These are phyloP conservation scores for Alexandromys oeconomus DNA, from an alignment of 2,797 vertebrate species.

Conservation along the genomic window DNA sequence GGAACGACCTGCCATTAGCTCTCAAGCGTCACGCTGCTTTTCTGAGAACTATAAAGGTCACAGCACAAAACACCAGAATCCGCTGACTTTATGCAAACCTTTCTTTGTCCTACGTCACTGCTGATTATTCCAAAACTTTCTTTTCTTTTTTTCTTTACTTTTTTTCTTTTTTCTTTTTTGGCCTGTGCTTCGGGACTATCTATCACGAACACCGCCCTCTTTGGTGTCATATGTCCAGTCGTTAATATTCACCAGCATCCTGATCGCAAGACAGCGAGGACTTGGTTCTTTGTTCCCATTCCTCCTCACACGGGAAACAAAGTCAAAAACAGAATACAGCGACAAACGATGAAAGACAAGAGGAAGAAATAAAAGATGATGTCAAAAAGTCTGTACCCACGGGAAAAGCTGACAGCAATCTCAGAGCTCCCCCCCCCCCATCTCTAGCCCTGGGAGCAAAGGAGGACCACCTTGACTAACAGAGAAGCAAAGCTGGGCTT, in stretches of 20 bases:
- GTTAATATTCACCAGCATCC: neutral
- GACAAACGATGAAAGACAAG: neutral
- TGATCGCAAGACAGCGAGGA: neutral
- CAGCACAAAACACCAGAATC: neutral
- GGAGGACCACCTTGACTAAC: neutral
- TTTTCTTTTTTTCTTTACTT: neutral
- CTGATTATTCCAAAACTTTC: conserved; percentile 3
- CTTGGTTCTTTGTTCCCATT: neutral
- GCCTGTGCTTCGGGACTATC: neutral
- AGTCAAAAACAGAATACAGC: neutral
- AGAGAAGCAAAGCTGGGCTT: neutral
- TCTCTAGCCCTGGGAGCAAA: neutral
- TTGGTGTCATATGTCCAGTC: neutral
- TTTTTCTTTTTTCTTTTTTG: neutral
- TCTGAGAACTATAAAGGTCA: conserved; percentile 50
- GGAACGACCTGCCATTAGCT: conserved; percentile 20
- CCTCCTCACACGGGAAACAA: neutral
- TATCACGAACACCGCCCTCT: neutral
- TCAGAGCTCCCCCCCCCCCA: neutral
- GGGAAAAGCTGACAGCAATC: neutral
- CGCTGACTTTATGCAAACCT: conserved; percentile 39
- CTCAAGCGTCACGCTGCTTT: conserved; percentile 54
- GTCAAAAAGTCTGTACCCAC: neutral
- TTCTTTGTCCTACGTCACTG: neutral
- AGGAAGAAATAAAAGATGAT: neutral